Evolutionary conservation across 2,888 invertebrate genomes (phyloP).

Genomic region (Xestia c-nigrum): DNA sequence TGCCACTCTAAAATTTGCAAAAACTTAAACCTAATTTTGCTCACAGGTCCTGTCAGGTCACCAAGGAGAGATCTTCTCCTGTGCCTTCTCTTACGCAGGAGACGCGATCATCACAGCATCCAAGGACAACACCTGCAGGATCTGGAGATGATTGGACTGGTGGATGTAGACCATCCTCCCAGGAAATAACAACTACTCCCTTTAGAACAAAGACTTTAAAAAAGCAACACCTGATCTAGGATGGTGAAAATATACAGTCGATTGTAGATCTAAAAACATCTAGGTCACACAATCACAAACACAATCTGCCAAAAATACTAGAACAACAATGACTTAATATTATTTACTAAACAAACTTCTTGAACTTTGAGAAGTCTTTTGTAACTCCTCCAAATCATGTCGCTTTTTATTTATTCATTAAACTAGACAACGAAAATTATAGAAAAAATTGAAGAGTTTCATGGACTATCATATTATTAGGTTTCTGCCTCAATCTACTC

Average conservation of each 20-base stretch:
- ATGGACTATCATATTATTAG: not conserved
- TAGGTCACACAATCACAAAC: not conserved
- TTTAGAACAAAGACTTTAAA: constrained; percentile 25
- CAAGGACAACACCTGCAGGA: constrained; percentile 95
- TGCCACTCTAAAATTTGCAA: not conserved
- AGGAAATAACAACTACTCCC: constrained; percentile 11
- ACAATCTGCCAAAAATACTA: constrained; percentile 13
- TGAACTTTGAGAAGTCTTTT: constrained; percentile 17
- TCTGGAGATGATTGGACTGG: constrained; percentile 95
- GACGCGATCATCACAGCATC: constrained; percentile 95
- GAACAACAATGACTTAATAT: not conserved
- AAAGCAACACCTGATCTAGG: not conserved
- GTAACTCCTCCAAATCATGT: constrained; percentile 29
- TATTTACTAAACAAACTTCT: not conserved
- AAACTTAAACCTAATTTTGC: not conserved
- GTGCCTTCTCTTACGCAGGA: constrained; percentile 94
- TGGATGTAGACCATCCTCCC: constrained; percentile 81
- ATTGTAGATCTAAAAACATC: not conserved
- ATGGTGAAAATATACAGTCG: not conserved
- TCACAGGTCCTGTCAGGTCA: constrained; percentile 93
- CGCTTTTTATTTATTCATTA: not conserved
- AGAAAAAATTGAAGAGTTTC: not conserved
- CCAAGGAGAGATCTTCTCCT: constrained; percentile 95
- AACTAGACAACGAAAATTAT: not conserved
- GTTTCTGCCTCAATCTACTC: not conserved